phyloP scores from a whole-genome alignment of 2,888 invertebrate genomes.

The Drosophila monieri region DNA sequence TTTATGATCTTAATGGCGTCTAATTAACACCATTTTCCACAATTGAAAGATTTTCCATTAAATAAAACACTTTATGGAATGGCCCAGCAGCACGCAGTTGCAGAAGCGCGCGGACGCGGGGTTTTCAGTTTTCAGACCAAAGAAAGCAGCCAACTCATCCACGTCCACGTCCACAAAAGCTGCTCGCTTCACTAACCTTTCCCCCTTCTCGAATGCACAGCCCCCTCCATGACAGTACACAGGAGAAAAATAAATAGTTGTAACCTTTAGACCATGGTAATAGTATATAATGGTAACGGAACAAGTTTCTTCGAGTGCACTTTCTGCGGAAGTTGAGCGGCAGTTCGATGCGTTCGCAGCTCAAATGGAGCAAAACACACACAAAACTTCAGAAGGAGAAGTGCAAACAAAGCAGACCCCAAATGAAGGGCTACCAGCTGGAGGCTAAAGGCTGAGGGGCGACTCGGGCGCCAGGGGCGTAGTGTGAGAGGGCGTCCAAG shows the following conservation, averaged over 20 bases:
- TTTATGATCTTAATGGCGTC: constrained; percentile 79
- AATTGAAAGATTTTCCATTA: constrained; percentile 80
- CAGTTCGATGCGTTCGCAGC: constrained; percentile 60
- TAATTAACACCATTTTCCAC: constrained; percentile 80
- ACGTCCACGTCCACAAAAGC: constrained; percentile 48
- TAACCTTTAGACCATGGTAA: no score
- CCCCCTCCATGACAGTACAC: not conserved
- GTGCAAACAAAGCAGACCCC: constrained; percentile 72
- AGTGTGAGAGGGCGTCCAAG: not conserved
- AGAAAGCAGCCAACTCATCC: constrained; percentile 57
- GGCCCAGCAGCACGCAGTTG: constrained; percentile 70
- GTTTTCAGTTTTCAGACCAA: constrained; percentile 9
- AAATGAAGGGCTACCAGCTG: constrained; percentile 54
- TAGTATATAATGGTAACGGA: no score
- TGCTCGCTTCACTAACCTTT: constrained; percentile 56
- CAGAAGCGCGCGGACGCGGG: constrained; percentile 3
- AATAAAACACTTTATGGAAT: constrained; percentile 80
- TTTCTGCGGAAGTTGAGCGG: constrained; percentile 65
- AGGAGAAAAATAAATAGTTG: not conserved
- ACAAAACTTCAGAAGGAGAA: constrained; percentile 56
- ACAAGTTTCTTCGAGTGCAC: not conserved
- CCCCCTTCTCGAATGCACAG: constrained; percentile 21
- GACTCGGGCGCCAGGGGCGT: constrained; percentile 17
- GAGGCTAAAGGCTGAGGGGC: constrained; percentile 5
- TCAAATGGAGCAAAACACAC: constrained; percentile 78